Evolutionary conservation across 2,113 vertebrate species (phyloP).

Genomic region (Pelobates fuscus): DNA sequence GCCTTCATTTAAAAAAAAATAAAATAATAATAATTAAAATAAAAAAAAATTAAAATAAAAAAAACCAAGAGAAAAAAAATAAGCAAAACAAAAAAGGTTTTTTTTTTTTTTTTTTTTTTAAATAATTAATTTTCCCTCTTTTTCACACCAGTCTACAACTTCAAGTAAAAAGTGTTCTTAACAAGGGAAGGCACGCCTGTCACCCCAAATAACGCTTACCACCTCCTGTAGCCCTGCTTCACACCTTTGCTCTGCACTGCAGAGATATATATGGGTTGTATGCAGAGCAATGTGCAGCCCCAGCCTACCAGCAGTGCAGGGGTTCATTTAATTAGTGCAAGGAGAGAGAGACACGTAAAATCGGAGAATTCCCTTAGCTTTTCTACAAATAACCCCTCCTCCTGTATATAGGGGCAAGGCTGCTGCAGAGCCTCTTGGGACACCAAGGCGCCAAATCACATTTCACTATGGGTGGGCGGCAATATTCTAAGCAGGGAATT

Average conservation of each 20-base stretch:
- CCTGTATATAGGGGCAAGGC: background rate
- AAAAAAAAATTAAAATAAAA: slow-evolving; percentile 48
- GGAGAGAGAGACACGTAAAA: slow-evolving; percentile 17
- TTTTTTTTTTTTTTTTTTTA: slow-evolving; percentile 22
- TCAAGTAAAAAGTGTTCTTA: slow-evolving; percentile 64
- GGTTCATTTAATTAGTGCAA: slow-evolving; percentile 45
- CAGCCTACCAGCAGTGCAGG: slow-evolving; percentile 16
- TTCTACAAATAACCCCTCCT: background rate
- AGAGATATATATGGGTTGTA: background rate
- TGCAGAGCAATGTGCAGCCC: background rate
- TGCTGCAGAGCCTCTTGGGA: background rate
- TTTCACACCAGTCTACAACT: slow-evolving; percentile 55
- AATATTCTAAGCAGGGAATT: no score
- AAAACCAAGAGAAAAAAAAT: background rate
- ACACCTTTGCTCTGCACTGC: slow-evolving; percentile 12
- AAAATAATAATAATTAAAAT: slow-evolving; percentile 23
- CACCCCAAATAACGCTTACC: background rate
- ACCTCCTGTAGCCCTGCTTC: slow-evolving; percentile 4
- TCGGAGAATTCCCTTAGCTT: background rate
- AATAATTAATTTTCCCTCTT: slow-evolving; percentile 42
- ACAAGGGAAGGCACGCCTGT: slow-evolving; percentile 53
- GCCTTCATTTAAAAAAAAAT: slow-evolving; percentile 53
- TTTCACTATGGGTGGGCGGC: no score
- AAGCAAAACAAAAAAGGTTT: background rate
- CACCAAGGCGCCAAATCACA: no score